phyloP scores from a whole-genome alignment of 2,113 vertebrate genomes.

The Peromyscus maniculatus region DNA sequence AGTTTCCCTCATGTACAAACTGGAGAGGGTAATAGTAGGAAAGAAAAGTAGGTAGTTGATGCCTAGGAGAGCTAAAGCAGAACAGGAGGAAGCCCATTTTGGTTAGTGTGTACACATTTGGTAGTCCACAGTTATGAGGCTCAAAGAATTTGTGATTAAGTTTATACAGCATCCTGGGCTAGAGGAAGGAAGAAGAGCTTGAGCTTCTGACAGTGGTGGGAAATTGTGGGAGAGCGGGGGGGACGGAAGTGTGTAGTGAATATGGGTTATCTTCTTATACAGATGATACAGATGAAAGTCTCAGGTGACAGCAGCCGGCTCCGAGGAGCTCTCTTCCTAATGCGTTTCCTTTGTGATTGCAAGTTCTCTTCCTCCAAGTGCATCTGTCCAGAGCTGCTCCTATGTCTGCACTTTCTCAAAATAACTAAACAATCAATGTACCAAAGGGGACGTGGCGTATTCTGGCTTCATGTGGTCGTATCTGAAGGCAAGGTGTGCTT shows the following conservation, averaged over 20 bases:
- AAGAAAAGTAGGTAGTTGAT: not conserved
- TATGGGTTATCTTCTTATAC: not conserved
- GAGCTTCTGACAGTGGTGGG: too few species aligned
- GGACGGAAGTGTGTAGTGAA: not conserved
- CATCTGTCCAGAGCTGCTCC: not conserved
- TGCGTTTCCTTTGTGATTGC: not conserved
- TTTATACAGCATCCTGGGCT: not conserved
- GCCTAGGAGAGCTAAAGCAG: not conserved
- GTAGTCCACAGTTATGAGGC: not conserved
- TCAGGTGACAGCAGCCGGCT: not conserved
- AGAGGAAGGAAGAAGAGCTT: not conserved
- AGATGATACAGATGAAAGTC: not conserved
- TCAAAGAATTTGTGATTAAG: not conserved
- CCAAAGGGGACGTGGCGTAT: not conserved
- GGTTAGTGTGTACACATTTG: not conserved
- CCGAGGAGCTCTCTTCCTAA: not conserved
- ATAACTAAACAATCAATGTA: constrained; percentile 2
- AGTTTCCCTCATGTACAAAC: not conserved
- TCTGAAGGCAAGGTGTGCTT: not conserved
- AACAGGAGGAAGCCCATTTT: not conserved
- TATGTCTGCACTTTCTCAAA: constrained; percentile 30
- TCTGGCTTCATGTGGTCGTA: not conserved
- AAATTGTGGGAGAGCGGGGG: not conserved
- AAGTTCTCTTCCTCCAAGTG: not conserved
- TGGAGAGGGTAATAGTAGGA: not conserved